These are phyloP conservation scores for Caradrina clavipalpis DNA, from an alignment of 2,888 invertebrate species.

Conservation along the genomic window DNA sequence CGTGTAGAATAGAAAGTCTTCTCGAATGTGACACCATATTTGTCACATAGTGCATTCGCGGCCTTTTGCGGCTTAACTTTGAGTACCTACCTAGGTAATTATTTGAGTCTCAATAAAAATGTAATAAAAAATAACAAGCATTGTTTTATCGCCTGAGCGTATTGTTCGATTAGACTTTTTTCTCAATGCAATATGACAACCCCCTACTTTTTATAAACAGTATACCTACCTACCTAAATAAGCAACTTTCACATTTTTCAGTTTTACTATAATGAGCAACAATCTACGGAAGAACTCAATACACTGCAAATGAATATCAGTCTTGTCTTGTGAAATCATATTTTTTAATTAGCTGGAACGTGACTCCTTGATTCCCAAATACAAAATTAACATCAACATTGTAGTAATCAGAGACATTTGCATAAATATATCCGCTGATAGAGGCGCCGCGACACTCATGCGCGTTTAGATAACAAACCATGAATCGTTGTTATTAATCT, in stretches of 20 bases:
- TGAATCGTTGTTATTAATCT: conserved; percentile 51
- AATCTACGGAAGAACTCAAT: too few relatives aligned
- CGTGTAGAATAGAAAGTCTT: conserved; percentile 18
- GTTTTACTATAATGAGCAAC: too few relatives aligned
- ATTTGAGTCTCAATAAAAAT: conserved; percentile 5
- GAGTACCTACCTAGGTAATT: too few relatives aligned
- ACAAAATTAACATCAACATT: conserved; percentile 14
- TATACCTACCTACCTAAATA: too few relatives aligned
- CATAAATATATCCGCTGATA: conserved; percentile 35
- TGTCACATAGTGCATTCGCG: background rate
- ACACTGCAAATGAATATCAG: too few relatives aligned
- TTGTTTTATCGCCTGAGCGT: conserved; percentile 6
- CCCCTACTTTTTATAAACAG: background rate
- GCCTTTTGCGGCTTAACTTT: background rate
- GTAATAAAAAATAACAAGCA: background rate
- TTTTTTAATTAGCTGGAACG: too few relatives aligned
- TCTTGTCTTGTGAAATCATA: too few relatives aligned
- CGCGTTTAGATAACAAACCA: conserved; percentile 44
- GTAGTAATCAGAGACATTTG: conserved; percentile 45
- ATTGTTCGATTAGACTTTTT: conserved; percentile 10
- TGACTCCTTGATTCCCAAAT: conserved; percentile 4
- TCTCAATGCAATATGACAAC: background rate
- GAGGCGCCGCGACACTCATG: conserved; percentile 21
- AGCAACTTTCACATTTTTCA: too few relatives aligned
- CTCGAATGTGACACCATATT: background rate